Evolutionary conservation across 2,888 invertebrate genomes (phyloP).

Genomic region (Clanis bilineata): DNA sequence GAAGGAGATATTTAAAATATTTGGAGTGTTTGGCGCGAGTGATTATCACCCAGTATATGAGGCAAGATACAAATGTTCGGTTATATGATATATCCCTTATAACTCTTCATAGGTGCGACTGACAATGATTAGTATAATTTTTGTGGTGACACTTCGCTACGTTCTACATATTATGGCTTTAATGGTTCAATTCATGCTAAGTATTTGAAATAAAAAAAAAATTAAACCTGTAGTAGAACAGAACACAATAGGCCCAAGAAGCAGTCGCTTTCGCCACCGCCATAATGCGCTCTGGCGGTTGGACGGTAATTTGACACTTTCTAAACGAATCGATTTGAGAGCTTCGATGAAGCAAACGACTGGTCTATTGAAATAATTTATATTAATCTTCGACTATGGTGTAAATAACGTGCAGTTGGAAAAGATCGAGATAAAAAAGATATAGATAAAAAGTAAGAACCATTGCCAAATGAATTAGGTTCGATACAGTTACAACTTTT

Average conservation of each 20-base stretch:
- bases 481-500: not conserved
- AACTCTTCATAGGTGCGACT: too few species aligned
- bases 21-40: too few species aligned
- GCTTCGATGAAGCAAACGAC: not conserved
- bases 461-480: not conserved
- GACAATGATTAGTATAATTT: too few species aligned
- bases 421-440: not conserved
- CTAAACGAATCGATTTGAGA: constrained; percentile 10
- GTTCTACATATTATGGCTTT: too few species aligned
- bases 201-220: not conserved
- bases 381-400: not conserved
- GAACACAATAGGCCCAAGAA: not conserved
- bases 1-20: too few species aligned
- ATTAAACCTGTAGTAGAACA: not conserved
- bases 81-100: not conserved
- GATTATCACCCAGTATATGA: too few species aligned
- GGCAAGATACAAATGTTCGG: too few species aligned
- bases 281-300: constrained; percentile 3
- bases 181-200: not conserved
- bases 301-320: not conserved
- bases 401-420: not conserved
- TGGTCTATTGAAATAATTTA: not conserved
- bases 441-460: not conserved
- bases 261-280: not conserved
- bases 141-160: too few species aligned